phyloP scores from a whole-genome alignment of 2,888 invertebrate genomes.

The Diplolepis rosae region DNA sequence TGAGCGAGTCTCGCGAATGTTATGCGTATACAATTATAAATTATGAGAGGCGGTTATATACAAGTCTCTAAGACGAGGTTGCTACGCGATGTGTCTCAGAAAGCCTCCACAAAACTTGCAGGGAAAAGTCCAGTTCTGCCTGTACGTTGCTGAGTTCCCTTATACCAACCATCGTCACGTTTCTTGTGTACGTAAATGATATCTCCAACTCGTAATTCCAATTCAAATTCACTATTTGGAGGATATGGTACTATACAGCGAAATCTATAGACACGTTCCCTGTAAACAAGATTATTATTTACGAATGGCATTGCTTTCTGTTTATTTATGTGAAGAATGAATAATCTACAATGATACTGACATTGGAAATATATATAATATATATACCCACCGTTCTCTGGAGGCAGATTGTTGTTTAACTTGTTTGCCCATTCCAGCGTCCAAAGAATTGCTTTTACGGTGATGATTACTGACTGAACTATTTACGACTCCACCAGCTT shows the following conservation, averaged over 20 bases:
- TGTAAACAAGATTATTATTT: slow-evolving; percentile 42
- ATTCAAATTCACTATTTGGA: slow-evolving; percentile 93
- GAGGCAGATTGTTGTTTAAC: slow-evolving; percentile 74
- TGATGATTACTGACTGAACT: slow-evolving; percentile 76
- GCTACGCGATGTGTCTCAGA: slow-evolving; percentile 72
- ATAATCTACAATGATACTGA: not conserved
- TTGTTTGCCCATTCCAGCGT: slow-evolving; percentile 78
- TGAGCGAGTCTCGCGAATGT: not conserved
- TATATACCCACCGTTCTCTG: slow-evolving; percentile 70
- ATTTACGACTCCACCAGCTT: slow-evolving; percentile 62
- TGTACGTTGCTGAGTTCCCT: slow-evolving; percentile 91
- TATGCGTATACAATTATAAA: slow-evolving; percentile 20
- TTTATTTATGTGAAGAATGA: no score
- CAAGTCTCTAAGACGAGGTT: slow-evolving; percentile 72
- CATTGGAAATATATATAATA: slow-evolving; percentile 32
- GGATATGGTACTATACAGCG: slow-evolving; percentile 96
- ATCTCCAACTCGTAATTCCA: slow-evolving; percentile 92
- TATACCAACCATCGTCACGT: slow-evolving; percentile 96
- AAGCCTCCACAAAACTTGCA: slow-evolving; percentile 91
- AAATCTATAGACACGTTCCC: slow-evolving; percentile 78
- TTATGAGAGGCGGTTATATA: slow-evolving; percentile 60
- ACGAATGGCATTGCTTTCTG: no score
- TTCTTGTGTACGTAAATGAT: slow-evolving; percentile 93
- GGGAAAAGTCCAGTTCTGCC: slow-evolving; percentile 96
- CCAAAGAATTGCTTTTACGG: slow-evolving; percentile 89